Percentiles rank a stretch among this genome's conserved stretches.
Evolutionary conservation across 2,888 invertebrate genomes (phyloP).

Genomic region (Aleiodes alternator): DNA sequence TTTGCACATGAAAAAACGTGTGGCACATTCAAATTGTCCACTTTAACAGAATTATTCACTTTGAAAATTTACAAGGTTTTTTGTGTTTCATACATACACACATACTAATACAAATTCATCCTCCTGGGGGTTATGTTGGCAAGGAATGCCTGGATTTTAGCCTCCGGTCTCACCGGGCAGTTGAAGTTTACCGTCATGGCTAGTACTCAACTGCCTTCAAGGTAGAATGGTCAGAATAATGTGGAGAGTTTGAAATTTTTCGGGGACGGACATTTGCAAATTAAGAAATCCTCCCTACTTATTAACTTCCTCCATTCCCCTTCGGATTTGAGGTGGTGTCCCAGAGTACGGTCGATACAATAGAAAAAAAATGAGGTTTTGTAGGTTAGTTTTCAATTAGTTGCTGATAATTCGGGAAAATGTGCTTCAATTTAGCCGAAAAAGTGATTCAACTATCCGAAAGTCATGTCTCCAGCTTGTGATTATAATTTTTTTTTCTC

Average conservation of each 20-base stretch:
- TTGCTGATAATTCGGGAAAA: no score
- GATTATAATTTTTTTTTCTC: no score
- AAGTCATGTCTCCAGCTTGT: no score
- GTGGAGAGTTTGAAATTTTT: not conserved
- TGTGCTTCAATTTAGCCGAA: no score
- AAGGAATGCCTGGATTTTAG: slow-evolving; percentile 5
- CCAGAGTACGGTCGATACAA: no score
- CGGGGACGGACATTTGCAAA: not conserved
- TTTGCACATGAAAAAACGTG: slow-evolving; percentile 16
- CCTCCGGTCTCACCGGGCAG: not conserved
- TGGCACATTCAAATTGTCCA: slow-evolving; percentile 15
- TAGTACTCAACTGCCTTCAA: slow-evolving; percentile 3
- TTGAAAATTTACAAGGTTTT: slow-evolving; percentile 40
- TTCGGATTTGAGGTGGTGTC: no score
- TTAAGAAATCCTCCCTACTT: not conserved
- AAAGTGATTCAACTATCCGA: no score
- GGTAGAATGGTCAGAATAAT: slow-evolving; percentile 6
- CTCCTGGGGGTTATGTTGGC: slow-evolving; percentile 9
- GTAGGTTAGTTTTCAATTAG: no score
- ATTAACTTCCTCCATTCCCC: no score
- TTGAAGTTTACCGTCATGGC: slow-evolving; percentile 8
- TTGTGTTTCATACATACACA: not conserved
- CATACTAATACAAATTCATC: not conserved
- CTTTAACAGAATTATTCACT: slow-evolving; percentile 55
- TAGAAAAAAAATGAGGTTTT: no score